Base-by-base conservation (phyloP, 64 coral and sea anemone species). In the Pachyseris speciosa region DNA sequence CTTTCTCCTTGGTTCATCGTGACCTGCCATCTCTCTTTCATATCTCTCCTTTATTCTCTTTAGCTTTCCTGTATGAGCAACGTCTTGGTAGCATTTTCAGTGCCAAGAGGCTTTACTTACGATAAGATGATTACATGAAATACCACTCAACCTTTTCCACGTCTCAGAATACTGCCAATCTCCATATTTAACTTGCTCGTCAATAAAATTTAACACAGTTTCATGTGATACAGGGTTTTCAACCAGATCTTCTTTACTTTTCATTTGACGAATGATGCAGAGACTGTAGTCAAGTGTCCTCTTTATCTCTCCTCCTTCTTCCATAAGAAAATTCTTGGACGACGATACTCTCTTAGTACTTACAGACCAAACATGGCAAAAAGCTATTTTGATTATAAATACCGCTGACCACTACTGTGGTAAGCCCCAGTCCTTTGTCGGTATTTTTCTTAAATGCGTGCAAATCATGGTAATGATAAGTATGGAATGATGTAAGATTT, bases 231-330 rank as follows among this genome's bases (percentile, higher is more conserved):
- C 68, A 65, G 49, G 66, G 67, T 87, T 87, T n/a, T n/a, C n/a
- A n/a, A n/a, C n/a, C n/a, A n/a, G n/a, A n/a, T n/a, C n/a, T n/a
- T n/a, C n/a, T 30, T 15, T 31, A 70, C 84, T 84, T 87, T 37
- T 19, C 55, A 36, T 71, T 25, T 87, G 85, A 22, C 68, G 71
- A 74, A 87, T 73, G 55, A 87, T 73, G 45, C 85, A 87, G 44
- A 47, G 5, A 47, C 57, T 64, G 44, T 47, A 84, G 38, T 64
- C 36, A 84, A 84, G 65, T 64, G 59, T 61, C 64, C 41, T 20
- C 41, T 61, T 47, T 78, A 13, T 49, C 43, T 49, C 52, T 49
- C 52, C 74, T 13, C 42, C 24, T 27, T 52, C 74, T 78, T 28
- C 79, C 79, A 52, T 78, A 78, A 78, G 52, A 51, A 50, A 52